Base-by-base conservation (phyloP, 1,140 invertebrate species). In the Galleria mellonella region DNA sequence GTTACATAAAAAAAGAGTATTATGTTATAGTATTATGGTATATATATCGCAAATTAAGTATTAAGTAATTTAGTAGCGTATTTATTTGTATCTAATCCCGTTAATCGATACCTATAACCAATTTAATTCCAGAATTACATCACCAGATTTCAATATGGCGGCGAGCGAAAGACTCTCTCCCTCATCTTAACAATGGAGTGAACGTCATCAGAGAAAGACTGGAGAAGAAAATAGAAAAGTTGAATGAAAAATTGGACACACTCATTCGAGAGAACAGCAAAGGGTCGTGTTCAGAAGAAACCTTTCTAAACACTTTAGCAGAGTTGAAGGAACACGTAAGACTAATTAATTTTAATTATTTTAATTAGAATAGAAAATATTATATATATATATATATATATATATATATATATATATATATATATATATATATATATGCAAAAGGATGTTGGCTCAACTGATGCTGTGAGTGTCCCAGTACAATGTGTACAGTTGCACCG, bases 121-220 rank as follows among this genome's bases (percentile, higher is more conserved):
- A n/a, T 39, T 29, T 3, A 8, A 13, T 55, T 59, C 1, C 86
- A 92, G 95, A 96, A 67, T 64, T 97, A 23, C 89, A 91, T 37
- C 92, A 95, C 33, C 94, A 96, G 76, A 95, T 97, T 9, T 90
- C 92, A 28, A 92, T 96, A 51, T 97, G 95, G 95, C 90, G 92
- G 51, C 88, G 94, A 46, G 92, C 94, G 0, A 93, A 93, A 0
- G 91, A 92, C 1, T 94, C 94, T 14, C 76, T 96, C 0, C 93
- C 94, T 0, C 92, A 92, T 4, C 92, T 94, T 50, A 94, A 94
- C 44, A 91, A 92, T 69, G 95, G 96, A 64, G 94, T 96, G 69
- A 91, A 91, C 44, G 68, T 93, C 0, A 94, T 97, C 0, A 88
- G 92, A 39, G 91, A 92, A 39, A 90, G 93, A 1, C 79, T 97